Evolutionary conservation across 2,888 invertebrate species (phyloP), one percentile per base, ranked within the genome.

Genomic region (Meta bourneti): DNA sequence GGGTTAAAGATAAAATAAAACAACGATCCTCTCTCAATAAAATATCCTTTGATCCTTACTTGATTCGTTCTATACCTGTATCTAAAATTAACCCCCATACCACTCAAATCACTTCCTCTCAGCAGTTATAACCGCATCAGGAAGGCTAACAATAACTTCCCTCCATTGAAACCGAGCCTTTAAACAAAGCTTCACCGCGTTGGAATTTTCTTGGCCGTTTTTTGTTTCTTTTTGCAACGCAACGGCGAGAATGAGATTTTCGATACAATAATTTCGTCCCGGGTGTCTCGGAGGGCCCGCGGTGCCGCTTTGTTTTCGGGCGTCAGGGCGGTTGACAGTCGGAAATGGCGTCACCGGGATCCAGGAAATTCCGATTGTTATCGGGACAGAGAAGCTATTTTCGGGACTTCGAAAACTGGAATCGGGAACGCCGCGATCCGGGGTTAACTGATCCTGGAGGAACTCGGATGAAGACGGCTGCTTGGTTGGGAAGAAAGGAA

Each of bases 331-430:
- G 8, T 7, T 75, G 81, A 81, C 88, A 75, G 81, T 75, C 88
- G 88, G 88, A 88, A 88, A 88, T 88, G 80, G 74, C 80, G 80
- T 61, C 87, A 70, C 72, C 16, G 11, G 51, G 52, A 19, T 72
- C 52, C 88, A 49, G 88, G 88, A 88, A 88, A 88, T 88, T 61
- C 81, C 51, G 88, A 88, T 88, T 74, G 54, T 81, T 81, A 88
- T 88, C 88, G 75, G 5, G 20, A n/a, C 20, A 51, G 20, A 78
- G 78, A 80, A 74, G 20, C 80, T 34, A 74, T 88, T 88, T 88
- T 54, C 79, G 71, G 9, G 20, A 34, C 6, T 6, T 9, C 19
- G 19, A 34, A 75, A 48, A 48, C 13, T 51, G 51, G 52, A 52
- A 78, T 78, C 52, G 52, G 4, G 71, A 72, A 20, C 72, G 19